These are phyloP conservation scores for Metacarcinus magister DNA, from an alignment of 2,888 invertebrate species.

Conservation along the genomic window DNA sequence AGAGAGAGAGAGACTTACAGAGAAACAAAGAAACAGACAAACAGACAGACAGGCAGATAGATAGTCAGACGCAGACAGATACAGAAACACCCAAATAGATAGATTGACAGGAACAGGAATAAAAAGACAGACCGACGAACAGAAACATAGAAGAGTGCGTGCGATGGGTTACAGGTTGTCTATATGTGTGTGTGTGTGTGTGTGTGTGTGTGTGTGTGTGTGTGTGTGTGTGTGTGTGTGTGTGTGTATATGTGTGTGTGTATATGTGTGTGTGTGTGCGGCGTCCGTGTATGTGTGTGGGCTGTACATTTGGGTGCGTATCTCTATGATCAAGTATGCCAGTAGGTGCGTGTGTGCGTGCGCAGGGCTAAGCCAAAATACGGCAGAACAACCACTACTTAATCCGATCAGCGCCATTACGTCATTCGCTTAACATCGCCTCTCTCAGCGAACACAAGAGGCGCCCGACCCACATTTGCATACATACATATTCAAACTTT, in stretches of 20 bases:
- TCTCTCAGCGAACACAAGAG: constrained; percentile 1
- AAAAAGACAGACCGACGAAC: too few relatives aligned
- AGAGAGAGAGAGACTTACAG: too few relatives aligned
- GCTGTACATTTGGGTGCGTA: too few relatives aligned
- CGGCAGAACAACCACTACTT: not conserved
- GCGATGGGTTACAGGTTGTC: not conserved
- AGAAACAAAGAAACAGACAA: too few relatives aligned
- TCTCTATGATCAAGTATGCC: too few relatives aligned
- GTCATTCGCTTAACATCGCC: constrained; percentile 11
- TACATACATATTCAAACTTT: constrained; percentile 41
- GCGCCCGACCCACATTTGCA: not conserved
- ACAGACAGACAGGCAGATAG: too few relatives aligned
- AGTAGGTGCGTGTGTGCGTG: not conserved
- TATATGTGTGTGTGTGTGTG: too few relatives aligned
- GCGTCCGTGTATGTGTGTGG: not conserved
- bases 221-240: not conserved
- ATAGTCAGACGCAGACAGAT: too few relatives aligned
- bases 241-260: not conserved
- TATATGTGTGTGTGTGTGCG: not conserved
- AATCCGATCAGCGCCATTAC: not conserved
- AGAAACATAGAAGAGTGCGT: too few relatives aligned
- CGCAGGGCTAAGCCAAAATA: not conserved
- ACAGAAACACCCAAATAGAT: too few relatives aligned
- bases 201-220: not conserved
- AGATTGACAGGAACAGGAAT: too few relatives aligned